These are phyloP conservation scores for Phorcus lineatus DNA, from an alignment of 2,888 invertebrate genomes.

Conservation along the genomic window DNA sequence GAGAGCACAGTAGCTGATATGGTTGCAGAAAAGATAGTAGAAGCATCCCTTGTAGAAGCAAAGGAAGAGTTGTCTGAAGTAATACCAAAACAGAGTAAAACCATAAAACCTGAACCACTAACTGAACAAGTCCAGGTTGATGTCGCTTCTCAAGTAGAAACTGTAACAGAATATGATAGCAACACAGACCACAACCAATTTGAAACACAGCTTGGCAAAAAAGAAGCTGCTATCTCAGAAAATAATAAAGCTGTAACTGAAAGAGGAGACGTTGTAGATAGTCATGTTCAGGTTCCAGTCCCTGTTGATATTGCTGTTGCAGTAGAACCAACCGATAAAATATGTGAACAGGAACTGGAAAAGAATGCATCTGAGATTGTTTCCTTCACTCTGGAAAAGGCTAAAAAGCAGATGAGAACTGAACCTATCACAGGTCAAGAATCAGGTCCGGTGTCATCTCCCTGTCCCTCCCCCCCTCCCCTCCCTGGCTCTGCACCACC, in stretches of 20 bases:
- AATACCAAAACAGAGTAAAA: too few species aligned
- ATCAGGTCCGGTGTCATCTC: not conserved
- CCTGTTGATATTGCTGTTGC: not conserved
- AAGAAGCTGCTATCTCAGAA: conserved; percentile 32
- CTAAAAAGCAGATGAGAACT: not conserved
- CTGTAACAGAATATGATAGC: conserved; percentile 24
- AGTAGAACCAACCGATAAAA: not conserved
- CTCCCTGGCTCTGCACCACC: conserved; percentile 26
- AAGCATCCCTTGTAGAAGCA: conserved; percentile 3
- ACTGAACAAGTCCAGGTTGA: not conserved
- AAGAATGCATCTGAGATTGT: not conserved
- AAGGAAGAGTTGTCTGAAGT: not conserved
- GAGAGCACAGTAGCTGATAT: not conserved
- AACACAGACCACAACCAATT: conserved; percentile 20
- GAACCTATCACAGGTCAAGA: not conserved
- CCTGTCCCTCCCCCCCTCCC: conserved; percentile 21
- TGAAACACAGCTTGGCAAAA: conserved; percentile 39
- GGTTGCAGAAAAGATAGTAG: not conserved
- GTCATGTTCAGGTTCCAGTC: not conserved
- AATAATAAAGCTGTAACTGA: not conserved
- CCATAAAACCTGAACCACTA: too few species aligned
- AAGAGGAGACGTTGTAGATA: not conserved
- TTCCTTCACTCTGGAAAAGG: not conserved
- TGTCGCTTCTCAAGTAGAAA: not conserved
- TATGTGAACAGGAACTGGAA: not conserved